Base-by-base conservation (phyloP, 2,888 invertebrate species). In the Drosophila prolongata region DNA sequence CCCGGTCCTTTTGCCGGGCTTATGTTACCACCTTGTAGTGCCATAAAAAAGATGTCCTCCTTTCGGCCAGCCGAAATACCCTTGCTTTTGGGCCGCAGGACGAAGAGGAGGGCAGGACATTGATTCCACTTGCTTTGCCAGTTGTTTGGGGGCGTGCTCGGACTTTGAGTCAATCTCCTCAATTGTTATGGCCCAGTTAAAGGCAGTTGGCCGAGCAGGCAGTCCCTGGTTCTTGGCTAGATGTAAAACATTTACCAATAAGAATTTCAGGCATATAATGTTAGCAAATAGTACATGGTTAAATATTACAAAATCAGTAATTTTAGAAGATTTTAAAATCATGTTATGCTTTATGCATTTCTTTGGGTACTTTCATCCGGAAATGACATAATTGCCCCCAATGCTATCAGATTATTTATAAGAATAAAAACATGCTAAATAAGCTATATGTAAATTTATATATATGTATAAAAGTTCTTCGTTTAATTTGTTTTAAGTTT, bases 11-110 rank as follows among this genome's bases (percentile, higher is more conserved):
- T 77, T 79, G 16, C 67, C 76, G 77, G 81, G 67, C 75, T 82
- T 73, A 78, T 79, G 78, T 78, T 76, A 73, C 76, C 81, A 79
- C 81, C 85, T 81, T 77, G 82, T 73, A 71, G 52, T 56, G 72
- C 68, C 79, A 69, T 77, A 77, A 78, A 79, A 80, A 66, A 67
- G 53, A 66, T 78, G 77, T 77, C 62, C 61, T 52, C 69, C 58
- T 66, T 58, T 35, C 27, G 43, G 30, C 44, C 46, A 46, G 13
- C 30, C 16, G 8, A n/a, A 30, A 34, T 38, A 61, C 30, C 30
- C 37, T 44, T 46, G 54, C 52, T 24, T 6, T 14, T 11, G 0
- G 24, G 13, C 2, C 19, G 10, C n/a, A 47, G 30, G 13, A 50
- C 11, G 10, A 13, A 8, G 6, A 10, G 30, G 13, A 11, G n/a